Percentiles rank a stretch among this genome's conserved stretches.
These are phyloP conservation scores for Nipponia nippon DNA, from an alignment of 2,113 vertebrate species.

Conservation along the genomic window DNA sequence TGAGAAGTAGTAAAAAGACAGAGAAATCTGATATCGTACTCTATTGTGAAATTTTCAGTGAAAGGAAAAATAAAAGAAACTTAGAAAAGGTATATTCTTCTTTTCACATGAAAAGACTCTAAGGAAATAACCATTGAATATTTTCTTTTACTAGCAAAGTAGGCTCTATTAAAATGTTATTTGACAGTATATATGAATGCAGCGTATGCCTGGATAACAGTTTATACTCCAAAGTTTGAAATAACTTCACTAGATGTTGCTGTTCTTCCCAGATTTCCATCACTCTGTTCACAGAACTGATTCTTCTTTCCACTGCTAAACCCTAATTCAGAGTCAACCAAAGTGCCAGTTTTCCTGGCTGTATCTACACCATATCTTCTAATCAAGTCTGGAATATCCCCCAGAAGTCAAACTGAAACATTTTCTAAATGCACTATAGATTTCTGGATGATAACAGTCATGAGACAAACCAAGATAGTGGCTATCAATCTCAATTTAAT, in stretches of 20 bases:
- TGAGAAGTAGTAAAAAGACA: neutral
- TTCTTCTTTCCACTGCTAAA: neutral
- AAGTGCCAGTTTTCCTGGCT: neutral
- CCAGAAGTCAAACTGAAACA: neutral
- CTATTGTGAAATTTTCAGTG: neutral
- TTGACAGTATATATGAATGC: neutral
- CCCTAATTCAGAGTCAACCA: neutral
- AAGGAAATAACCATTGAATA: neutral
- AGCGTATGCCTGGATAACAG: fast-evolving
- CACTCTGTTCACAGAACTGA: neutral
- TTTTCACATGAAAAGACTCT: neutral
- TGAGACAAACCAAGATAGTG: neutral
- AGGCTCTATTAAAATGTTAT: neutral
- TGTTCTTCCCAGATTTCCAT: neutral
- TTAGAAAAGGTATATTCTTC: neutral
- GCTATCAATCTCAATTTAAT: neutral
- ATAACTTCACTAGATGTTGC: neutral
- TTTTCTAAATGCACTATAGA: neutral
- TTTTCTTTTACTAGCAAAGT: neutral
- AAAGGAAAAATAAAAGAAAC: neutral
- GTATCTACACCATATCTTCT: neutral
- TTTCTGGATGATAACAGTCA: neutral
- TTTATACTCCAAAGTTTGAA: neutral
- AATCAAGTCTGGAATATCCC: neutral
- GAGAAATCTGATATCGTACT: neutral